Conservation (phyloP, 1,140 invertebrate species). For the Euborellia annulipes region DNA sequence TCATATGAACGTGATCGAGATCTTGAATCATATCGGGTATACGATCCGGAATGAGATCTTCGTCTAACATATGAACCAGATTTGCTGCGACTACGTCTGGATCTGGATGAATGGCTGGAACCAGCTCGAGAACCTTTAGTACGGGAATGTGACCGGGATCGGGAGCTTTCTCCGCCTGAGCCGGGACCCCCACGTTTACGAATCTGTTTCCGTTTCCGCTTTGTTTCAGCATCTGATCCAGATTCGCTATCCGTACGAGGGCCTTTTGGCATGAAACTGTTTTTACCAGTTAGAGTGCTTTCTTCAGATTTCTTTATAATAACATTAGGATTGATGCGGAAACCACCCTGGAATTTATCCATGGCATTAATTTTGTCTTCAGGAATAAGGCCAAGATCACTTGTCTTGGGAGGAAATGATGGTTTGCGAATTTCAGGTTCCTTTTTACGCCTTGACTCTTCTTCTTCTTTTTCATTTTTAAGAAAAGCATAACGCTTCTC, state of each 20-base stretch:
- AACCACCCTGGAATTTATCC: constrained; percentile 11
- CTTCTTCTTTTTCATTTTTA: constrained; percentile 16
- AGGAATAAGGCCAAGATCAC: constrained; percentile 22
- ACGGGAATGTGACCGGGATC: too few species aligned
- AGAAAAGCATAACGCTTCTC: constrained; percentile 15
- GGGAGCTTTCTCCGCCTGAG: too few species aligned
- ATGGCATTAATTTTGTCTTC: constrained; percentile 15
- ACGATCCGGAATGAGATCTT: constrained; percentile 21
- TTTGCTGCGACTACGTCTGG: background rate
- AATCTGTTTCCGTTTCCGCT: too few species aligned
- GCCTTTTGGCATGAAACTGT: constrained; percentile 22
- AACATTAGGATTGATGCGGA: constrained; percentile 8
- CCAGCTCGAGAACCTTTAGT: too few species aligned
- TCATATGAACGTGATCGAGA: constrained; percentile 24
- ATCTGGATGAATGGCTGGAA: too few species aligned
- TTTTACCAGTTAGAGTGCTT: too few species aligned
- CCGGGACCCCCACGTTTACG: too few species aligned
- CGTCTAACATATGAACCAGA: constrained; percentile 15
- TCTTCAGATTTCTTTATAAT: constrained; percentile 10
- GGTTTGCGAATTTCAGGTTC: constrained; percentile 19
- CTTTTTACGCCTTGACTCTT: constrained; percentile 17
- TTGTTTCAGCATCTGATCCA: constrained; percentile 8
- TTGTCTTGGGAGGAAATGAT: constrained; percentile 30
- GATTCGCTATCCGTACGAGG: constrained; percentile 29
- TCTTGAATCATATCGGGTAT: constrained; percentile 21